Percentiles rank a stretch among this genome's conserved stretches.
Conservation (phyloP, 1,140 invertebrate species). For the Lethocerus indicus region DNA sequence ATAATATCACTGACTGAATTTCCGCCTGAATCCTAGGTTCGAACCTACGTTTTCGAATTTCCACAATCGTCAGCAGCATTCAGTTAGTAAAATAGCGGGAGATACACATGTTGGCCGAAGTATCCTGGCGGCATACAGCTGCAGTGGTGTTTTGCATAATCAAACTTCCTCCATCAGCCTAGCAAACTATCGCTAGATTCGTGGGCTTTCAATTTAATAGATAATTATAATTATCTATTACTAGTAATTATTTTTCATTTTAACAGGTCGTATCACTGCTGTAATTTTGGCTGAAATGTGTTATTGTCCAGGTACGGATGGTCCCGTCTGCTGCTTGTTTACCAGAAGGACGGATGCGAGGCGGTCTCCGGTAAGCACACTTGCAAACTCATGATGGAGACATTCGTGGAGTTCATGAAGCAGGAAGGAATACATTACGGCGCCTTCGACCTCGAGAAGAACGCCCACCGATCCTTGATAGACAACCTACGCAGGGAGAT, state of each 20-base stretch:
- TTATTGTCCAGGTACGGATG: conserved; percentile 45
- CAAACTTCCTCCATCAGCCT: not conserved
- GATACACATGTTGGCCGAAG: too few relatives aligned
- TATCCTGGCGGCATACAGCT: too few relatives aligned
- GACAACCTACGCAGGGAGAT: conserved; percentile 33
- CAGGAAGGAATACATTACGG: conserved; percentile 31
- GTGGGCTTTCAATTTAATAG: not conserved
- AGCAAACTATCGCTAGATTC: not conserved
- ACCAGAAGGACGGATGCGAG: conserved; percentile 45
- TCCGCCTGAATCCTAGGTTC: too few relatives aligned
- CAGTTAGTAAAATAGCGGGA: too few relatives aligned
- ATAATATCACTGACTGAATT: too few relatives aligned
- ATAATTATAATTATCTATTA: not conserved
- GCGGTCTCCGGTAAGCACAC: conserved; percentile 42
- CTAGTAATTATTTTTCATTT: not conserved
- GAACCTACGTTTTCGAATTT: too few relatives aligned
- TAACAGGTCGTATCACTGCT: too few relatives aligned
- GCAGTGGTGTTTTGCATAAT: too few relatives aligned
- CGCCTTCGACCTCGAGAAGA: conserved; percentile 31
- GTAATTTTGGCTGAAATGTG: too few relatives aligned
- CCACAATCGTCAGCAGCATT: too few relatives aligned
- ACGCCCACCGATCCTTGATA: conserved; percentile 30
- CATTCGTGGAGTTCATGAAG: conserved; percentile 42
- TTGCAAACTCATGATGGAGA: conserved; percentile 50
- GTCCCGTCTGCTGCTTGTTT: conserved; percentile 49